Percentiles rank a stretch among this genome's conserved stretches.
These are phyloP conservation scores for Nibea coibor DNA, from an alignment of 2,113 vertebrate species.

Conservation along the genomic window DNA sequence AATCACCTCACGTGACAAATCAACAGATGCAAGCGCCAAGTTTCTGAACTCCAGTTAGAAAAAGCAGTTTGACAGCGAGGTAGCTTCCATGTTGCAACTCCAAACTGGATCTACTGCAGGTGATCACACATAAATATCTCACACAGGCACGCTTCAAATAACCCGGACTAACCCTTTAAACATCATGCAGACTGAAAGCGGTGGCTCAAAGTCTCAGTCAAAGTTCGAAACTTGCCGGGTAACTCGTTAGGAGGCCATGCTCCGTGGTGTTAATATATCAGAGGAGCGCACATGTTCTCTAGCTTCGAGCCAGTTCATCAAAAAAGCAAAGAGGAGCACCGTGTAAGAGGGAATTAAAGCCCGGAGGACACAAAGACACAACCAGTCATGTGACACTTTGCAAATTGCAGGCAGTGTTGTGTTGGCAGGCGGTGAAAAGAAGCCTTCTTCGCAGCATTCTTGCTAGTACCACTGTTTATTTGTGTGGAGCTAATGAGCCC, in stretches of 20 bases:
- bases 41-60: not conserved
- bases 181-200: not conserved
- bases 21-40: conserved; percentile 8
- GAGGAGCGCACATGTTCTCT: conserved; percentile 1
- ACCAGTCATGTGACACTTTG: conserved; percentile 9
- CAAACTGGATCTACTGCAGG: too few relatives aligned
- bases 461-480: conserved; percentile 1
- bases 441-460: not conserved
- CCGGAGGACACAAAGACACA: conserved; percentile 15
- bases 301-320: conserved; percentile 33
- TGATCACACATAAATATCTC: too few relatives aligned
- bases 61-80: too few relatives aligned
- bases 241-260: not conserved
- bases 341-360: conserved; percentile 27
- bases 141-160: too few relatives aligned
- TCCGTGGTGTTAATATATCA: conserved; percentile 11
- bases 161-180: not conserved
- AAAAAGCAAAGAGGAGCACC: conserved; percentile 26
- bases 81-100: too few relatives aligned
- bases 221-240: not conserved
- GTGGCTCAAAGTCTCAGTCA: not conserved
- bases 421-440: conserved; percentile 26
- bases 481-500: not conserved
- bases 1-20: conserved; percentile 36
- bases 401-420: conserved; percentile 17